A percentile compares a stretch with the other conserved stretches of the same genome.
These are phyloP conservation scores for Eubasilissa splendida DNA, from an alignment of 2,888 invertebrate genomes.

Conservation along the genomic window DNA sequence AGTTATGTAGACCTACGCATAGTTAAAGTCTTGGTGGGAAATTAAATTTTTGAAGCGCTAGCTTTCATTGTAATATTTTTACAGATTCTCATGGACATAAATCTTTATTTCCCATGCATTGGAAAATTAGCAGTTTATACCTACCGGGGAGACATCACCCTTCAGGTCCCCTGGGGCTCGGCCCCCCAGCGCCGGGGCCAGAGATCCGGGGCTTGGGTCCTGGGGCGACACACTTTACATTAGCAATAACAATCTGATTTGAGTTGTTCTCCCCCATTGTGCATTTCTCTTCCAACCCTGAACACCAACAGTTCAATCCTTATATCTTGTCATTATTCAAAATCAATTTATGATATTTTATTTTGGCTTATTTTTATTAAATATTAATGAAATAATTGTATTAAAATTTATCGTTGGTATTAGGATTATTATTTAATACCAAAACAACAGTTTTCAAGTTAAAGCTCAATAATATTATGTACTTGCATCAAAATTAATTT, in stretches of 20 bases:
- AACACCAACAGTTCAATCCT: neutral
- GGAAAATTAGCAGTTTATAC: conserved; percentile 44
- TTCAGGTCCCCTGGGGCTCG: conserved; percentile 12
- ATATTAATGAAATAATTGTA: no score
- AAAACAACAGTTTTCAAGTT: no score
- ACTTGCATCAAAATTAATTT: no score
- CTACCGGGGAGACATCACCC: conserved; percentile 47
- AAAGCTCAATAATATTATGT: no score
- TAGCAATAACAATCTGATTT: conserved; percentile 57
- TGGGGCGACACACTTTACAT: conserved; percentile 41
- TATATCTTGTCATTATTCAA: neutral
- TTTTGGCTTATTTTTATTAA: no score
- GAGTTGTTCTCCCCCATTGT: conserved; percentile 39
- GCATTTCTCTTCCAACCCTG: conserved; percentile 29
- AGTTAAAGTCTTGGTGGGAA: no score
- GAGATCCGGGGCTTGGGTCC: neutral
- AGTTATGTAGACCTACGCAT: no score
- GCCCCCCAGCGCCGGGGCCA: conserved; percentile 1
- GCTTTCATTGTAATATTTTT: no score
- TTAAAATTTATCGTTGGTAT: no score
- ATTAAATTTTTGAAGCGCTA: no score
- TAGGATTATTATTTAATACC: no score
- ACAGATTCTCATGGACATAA: neutral
- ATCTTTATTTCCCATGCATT: conserved; percentile 19
- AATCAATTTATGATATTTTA: no score